Evolutionary conservation across 2,113 vertebrate genomes (phyloP).

Genomic region (Tetrax tetrax): DNA sequence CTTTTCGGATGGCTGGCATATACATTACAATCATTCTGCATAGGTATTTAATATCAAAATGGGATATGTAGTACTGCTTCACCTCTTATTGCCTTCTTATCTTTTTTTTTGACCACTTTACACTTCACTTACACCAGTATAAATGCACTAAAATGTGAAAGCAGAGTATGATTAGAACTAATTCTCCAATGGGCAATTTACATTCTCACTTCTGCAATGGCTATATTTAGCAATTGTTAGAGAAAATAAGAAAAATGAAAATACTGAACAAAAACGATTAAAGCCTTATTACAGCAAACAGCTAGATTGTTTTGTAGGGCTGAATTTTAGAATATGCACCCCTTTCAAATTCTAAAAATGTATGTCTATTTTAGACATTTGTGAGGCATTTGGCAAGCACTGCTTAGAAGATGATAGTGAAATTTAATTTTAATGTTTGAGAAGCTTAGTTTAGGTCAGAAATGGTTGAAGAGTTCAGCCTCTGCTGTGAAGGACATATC

Average conservation of each 20-base stretch:
- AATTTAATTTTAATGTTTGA: background rate
- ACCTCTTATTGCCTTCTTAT: background rate
- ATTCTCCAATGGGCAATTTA: background rate
- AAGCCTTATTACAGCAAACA: slow-evolving; percentile 25
- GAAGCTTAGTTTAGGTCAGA: slow-evolving; percentile 10
- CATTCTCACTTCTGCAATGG: background rate
- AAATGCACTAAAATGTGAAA: slow-evolving; percentile 2
- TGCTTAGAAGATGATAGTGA: background rate
- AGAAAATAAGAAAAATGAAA: slow-evolving; percentile 30
- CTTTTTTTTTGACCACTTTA: background rate
- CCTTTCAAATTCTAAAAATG: slow-evolving; percentile 40
- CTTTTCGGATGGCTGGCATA: background rate
- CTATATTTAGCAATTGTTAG: slow-evolving; percentile 18
- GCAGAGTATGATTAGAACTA: background rate
- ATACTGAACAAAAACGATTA: slow-evolving; percentile 23
- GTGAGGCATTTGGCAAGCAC: slow-evolving; percentile 26
- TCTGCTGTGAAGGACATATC: background rate
- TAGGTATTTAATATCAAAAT: background rate
- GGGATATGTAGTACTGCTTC: background rate
- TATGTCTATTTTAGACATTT: slow-evolving; percentile 33
- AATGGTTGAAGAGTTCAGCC: background rate
- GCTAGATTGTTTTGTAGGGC: background rate
- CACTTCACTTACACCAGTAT: background rate
- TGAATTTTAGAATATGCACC: background rate
- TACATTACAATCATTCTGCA: background rate